phyloP scores from a whole-genome alignment of 2,113 vertebrate genomes.

The Clinocottus analis region DNA sequence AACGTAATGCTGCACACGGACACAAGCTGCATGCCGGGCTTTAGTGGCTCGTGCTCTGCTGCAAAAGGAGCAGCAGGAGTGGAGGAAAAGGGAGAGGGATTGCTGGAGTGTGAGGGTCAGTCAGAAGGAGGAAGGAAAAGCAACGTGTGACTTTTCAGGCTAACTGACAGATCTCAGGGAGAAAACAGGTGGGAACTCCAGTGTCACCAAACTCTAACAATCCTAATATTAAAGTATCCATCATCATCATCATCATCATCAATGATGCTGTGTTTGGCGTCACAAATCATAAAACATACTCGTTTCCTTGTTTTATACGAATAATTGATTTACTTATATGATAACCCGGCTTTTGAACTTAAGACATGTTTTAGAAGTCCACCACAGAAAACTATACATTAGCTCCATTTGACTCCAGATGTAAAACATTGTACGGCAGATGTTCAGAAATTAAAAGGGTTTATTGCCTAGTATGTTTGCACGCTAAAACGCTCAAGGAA shows the following conservation, averaged over 20 bases:
- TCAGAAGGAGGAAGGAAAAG: conserved; percentile 5
- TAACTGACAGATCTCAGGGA: conserved; percentile 42
- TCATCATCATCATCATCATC: background rate
- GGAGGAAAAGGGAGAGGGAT: conserved; percentile 8
- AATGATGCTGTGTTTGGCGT: background rate
- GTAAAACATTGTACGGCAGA: too few relatives aligned
- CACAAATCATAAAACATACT: background rate
- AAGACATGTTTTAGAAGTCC: too few relatives aligned
- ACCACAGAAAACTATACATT: background rate
- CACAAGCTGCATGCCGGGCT: conserved; percentile 35
- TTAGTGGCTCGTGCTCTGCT: conserved; percentile 31
- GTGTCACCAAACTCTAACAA: background rate
- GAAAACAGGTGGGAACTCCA: conserved; percentile 55
- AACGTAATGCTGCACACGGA: conserved; percentile 45
- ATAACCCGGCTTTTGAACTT: too few relatives aligned
- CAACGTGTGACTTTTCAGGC: conserved; percentile 3
- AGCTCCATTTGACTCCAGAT: background rate
- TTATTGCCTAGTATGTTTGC: background rate
- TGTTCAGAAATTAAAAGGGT: too few relatives aligned
- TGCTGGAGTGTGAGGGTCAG: conserved; percentile 4
- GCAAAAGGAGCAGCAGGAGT: conserved; percentile 32
- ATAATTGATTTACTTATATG: too few relatives aligned
- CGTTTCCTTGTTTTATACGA: too few relatives aligned
- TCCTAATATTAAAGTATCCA: conserved; percentile 2
- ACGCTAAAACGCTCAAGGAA: background rate